A percentile compares a stretch with the other conserved stretches of the same genome.
These are phyloP conservation scores for Halcyon leucocephala DNA, from an alignment of 2,797 vertebrate species.

Conservation along the genomic window DNA sequence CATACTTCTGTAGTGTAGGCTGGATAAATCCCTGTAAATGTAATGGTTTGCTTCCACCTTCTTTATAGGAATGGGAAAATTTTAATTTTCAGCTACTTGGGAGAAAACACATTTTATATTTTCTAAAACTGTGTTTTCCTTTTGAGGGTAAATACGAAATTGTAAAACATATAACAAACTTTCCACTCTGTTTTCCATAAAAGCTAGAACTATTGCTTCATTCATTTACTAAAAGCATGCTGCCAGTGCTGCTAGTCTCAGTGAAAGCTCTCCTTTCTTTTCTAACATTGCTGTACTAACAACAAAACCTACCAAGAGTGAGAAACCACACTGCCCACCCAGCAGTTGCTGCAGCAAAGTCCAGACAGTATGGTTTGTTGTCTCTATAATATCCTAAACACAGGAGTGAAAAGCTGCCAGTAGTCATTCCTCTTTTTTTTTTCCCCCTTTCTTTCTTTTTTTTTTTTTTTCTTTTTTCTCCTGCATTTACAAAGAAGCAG, in stretches of 20 bases:
- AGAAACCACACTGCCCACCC: neutral
- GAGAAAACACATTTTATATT: neutral
- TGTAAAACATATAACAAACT: neutral
- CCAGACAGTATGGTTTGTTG: neutral
- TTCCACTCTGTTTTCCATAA: neutral
- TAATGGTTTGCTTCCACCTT: neutral
- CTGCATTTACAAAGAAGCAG: slow-evolving; percentile 7
- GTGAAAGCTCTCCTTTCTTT: neutral
- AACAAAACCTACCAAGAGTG: neutral
- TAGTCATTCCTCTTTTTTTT: neutral
- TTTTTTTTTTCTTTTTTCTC: too few relatives aligned
- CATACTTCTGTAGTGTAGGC: neutral
- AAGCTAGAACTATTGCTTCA: neutral
- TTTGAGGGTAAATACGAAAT: neutral
- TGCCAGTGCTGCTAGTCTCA: neutral
- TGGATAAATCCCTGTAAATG: neutral
- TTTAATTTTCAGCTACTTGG: neutral
- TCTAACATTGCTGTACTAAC: neutral
- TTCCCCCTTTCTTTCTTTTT: too few relatives aligned
- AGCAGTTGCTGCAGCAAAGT: neutral
- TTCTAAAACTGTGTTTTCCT: neutral
- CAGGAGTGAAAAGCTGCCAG: slow-evolving; percentile 6
- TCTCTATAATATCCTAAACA: neutral
- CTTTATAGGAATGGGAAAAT: neutral
- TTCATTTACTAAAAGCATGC: neutral